Base-by-base conservation (phyloP, 2,113 vertebrate species). In the Reinhardtius hippoglossoides region DNA sequence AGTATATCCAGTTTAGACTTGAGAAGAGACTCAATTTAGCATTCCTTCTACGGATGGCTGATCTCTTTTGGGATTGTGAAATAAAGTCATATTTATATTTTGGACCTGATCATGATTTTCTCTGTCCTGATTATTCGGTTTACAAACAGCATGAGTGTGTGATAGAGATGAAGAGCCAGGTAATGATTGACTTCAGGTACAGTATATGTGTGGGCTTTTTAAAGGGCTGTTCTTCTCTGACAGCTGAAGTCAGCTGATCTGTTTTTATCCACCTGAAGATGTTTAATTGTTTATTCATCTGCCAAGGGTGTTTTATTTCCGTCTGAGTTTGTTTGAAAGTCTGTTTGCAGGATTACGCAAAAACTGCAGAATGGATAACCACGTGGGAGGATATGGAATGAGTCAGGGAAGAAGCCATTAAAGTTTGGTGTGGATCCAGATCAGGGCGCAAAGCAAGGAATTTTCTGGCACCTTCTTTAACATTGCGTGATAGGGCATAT, bases 1-100 rank as follows among this genome's bases (percentile, higher is more conserved):
- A 71, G 90, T 50, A 88, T 90, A 90, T 92, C 85, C 87, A 89
- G 91, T 90, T 92, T 92, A 93, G 90, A 92, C 86, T 90, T 92
- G 78, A 93, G 88, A 87, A 89, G 88, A 93, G 88, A 87, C 78
- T 86, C 74, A 71, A 91, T 91, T 91, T 91, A 89, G 87, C 89
- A 93, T 93, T 93, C 89, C 87, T 91, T 90, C 85, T 84, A 82
- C 74, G 90, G 89, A 92, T 89, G 87, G 88, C 91, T 91, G 81
- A 88, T 88, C 91, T 92, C 89, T 91, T 93, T 90, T 46, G 67
- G 87, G 90, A 91, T 93, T 93, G 89, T 94, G 87, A 94, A 94
- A 93, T 93, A 94, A 94, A 94, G 76, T 92, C 92, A 92, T 94
- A 94, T 94, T 94, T 94, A 94, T 94, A 94, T 94, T 94, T 94